These are phyloP conservation scores for Didymodactylos carnosus DNA, from an alignment of 2,888 invertebrate genomes.

Conservation along the genomic window DNA sequence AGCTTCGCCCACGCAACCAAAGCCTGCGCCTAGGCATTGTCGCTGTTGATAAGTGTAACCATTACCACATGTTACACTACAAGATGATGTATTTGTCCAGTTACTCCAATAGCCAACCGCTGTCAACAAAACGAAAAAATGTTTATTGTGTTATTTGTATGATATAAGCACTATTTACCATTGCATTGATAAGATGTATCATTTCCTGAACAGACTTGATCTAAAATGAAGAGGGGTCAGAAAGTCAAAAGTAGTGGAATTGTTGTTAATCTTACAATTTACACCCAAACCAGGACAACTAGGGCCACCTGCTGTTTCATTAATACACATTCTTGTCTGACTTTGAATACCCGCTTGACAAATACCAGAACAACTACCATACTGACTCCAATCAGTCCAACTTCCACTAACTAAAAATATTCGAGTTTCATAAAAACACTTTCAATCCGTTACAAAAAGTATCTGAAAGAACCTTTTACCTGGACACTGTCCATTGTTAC, in stretches of 20 bases:
- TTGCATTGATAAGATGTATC: neutral
- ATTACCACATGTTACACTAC: neutral
- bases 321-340: neutral
- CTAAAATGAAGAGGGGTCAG: too few species aligned
- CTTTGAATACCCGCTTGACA: neutral
- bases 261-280: too few species aligned
- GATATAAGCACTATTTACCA: too few species aligned
- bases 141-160: too few species aligned
- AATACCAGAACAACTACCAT: neutral
- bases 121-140: too few species aligned
- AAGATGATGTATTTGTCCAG: neutral
- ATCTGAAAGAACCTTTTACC: too few species aligned
- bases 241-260: too few species aligned
- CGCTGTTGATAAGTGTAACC: neutral
- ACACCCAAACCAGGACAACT: neutral
- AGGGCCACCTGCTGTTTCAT: neutral
- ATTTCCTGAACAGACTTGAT: neutral
- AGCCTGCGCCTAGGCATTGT: neutral
- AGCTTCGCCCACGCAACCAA: neutral
- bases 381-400: slow-evolving; percentile 34
- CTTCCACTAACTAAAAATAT: slow-evolving; percentile 27
- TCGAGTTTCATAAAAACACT: neutral
- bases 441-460: too few species aligned
- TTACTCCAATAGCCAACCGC: neutral
- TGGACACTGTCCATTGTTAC: neutral